Percentiles rank a stretch among this genome's conserved stretches.
Conservation (phyloP, 2,113 vertebrate genomes). For the Stercorarius parasiticus region DNA sequence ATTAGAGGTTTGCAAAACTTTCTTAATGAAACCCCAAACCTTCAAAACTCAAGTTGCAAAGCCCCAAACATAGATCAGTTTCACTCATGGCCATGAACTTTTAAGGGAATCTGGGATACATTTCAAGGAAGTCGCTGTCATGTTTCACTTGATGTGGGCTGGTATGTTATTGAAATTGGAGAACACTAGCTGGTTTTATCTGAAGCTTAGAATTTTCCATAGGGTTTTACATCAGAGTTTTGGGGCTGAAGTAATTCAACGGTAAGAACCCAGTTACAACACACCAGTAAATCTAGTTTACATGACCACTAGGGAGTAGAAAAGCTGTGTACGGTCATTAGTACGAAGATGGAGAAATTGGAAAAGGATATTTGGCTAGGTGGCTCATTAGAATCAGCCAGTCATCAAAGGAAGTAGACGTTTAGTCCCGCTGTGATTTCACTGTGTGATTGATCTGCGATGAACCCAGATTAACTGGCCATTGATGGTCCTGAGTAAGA, state of each 20-base stretch:
- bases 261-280: background rate
- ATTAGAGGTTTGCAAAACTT: background rate
- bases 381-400: background rate
- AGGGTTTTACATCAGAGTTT: conserved; percentile 9
- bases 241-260: background rate
- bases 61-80: background rate
- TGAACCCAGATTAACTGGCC: background rate
- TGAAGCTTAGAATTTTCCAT: conserved; percentile 17
- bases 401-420: background rate
- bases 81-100: conserved; percentile 1
- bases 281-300: background rate
- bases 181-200: conserved; percentile 24
- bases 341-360: background rate
- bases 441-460: background rate
- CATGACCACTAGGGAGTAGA: background rate
- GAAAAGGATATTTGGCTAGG: background rate
- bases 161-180: conserved; percentile 42
- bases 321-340: background rate
- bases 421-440: background rate
- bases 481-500: background rate
- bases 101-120: background rate
- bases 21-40: background rate
- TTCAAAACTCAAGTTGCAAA: conserved; percentile 27
- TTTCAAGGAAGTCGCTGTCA: conserved; percentile 51
- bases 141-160: conserved; percentile 27